Evolutionary conservation across 2,888 invertebrate genomes (phyloP).

Genomic region (Trissolcus japonicus): DNA sequence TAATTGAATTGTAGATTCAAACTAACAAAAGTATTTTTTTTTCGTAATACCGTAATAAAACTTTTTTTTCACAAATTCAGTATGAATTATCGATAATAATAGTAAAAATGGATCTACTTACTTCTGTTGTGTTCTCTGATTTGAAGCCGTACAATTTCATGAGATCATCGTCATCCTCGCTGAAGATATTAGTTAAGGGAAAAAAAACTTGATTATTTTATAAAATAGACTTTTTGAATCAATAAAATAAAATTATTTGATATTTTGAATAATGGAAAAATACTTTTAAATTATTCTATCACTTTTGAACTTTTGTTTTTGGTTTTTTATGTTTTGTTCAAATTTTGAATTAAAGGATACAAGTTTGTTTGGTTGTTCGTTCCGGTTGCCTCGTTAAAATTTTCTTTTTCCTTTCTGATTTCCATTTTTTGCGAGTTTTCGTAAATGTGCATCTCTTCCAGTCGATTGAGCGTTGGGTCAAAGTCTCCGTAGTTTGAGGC

Average conservation of each 20-base stretch:
- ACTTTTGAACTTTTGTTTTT: background rate
- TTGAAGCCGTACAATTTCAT: constrained; percentile 66
- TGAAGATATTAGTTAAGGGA: constrained; percentile 54
- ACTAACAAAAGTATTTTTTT: background rate
- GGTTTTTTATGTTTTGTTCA: background rate
- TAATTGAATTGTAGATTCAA: background rate
- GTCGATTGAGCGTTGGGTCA: constrained; percentile 62
- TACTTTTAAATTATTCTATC: background rate
- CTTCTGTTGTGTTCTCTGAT: constrained; percentile 56
- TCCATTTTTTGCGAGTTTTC: constrained; percentile 35
- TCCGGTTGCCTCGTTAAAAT: background rate
- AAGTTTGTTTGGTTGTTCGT: constrained; percentile 1
- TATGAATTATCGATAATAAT: background rate
- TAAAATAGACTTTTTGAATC: background rate
- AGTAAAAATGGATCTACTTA: constrained; percentile 57
- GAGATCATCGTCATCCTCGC: constrained; percentile 60
- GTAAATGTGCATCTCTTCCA: constrained; percentile 63
- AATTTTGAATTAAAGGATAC: constrained; percentile 64
- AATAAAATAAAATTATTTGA: background rate
- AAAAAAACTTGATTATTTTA: background rate
- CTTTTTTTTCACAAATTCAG: background rate
- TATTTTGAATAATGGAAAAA: background rate
- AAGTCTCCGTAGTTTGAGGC: constrained; percentile 58
- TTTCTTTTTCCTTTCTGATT: constrained; percentile 44
- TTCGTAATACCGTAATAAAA: background rate